Conservation (phyloP, 2,113 vertebrate species). For the Oenanthe melanoleuca region DNA sequence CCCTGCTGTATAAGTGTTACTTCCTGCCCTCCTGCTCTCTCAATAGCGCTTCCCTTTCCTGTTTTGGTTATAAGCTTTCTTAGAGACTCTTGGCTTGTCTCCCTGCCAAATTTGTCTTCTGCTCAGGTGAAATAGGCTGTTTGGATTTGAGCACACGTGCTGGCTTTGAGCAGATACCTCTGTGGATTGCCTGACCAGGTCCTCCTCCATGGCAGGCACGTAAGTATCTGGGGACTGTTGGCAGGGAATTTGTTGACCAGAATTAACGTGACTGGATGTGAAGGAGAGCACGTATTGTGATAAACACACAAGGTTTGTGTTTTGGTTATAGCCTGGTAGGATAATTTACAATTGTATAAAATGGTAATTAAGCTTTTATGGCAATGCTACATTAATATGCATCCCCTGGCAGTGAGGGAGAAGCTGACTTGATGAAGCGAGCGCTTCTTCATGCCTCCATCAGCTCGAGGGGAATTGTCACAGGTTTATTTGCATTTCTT, state of each 20-base stretch:
- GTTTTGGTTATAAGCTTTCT: constrained; percentile 51
- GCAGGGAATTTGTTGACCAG: not conserved
- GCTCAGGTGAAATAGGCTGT: constrained; percentile 15
- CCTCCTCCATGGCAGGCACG: constrained; percentile 55
- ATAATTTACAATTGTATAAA: not conserved
- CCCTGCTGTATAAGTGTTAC: not conserved
- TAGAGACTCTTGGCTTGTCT: constrained; percentile 9
- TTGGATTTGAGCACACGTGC: not conserved
- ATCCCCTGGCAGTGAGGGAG: not conserved
- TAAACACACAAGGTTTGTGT: not conserved
- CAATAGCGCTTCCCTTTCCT: constrained; percentile 72
- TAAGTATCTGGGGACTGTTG: constrained; percentile 36
- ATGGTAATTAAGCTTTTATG: constrained; percentile 4
- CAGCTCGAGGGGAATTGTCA: not conserved
- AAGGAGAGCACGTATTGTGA: not conserved
- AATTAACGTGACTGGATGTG: not conserved
- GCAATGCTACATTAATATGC: not conserved
- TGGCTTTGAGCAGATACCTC: not conserved
- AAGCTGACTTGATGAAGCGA: not conserved
- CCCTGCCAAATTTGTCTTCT: constrained; percentile 30
- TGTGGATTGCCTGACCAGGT: not conserved
- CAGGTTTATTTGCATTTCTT: constrained; percentile 39
- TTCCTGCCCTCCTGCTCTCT: constrained; percentile 67
- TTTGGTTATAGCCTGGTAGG: not conserved
- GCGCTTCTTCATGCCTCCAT: not conserved